Evolutionary conservation across 2,797 vertebrate genomes (phyloP), one percentile per base, ranked within the genome.

Genomic region (Enteromius trimaculatus): DNA sequence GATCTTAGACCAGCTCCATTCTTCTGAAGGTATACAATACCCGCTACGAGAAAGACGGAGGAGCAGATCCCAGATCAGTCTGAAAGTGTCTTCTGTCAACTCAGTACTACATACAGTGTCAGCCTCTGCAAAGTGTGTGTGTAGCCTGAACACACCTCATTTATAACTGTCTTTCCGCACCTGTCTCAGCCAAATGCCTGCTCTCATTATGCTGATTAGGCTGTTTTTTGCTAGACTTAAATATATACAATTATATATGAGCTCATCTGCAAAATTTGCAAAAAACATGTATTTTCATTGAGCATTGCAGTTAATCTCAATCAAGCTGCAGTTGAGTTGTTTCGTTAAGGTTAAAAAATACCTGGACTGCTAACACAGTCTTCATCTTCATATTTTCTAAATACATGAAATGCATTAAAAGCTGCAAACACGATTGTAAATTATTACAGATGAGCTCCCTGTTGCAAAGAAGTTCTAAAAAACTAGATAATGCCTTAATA

Each of bases 1-100:
- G 83, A 82, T 82, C 79, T 71, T 62, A 39, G 47, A 64, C 91
- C 89, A 91, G 89, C 89, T 91, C 83, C 86, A 51, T 49, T 76
- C 74, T 83, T 51, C 26, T 26, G 42, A 71, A 34, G 3, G 7
- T 34, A 34, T 42, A 82, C 16, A 82, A 55, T 53, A 42, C 34
- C 16, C 34, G 69, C 42, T 76, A 60, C 21, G 17, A 49, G 29
- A 64, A 8, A 66, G 60, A 21, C 16, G 21, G 16, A 23, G n/a
- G 19, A 58, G 31, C n/a, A 82, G 81, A 53, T 44, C 72, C 14
- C 62, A 44, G 72, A 77, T 71, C 69, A 80, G 85, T 72, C 21
- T 85, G 16, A 71, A 47, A 47, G 58, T 49, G 29, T 72, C 69
- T 39, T 76, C 34, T 34, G 44, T 34, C 16, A 66, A 70, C 72